These are phyloP conservation scores for Actinostola sp. DNA, from an alignment of 92 coral and sea anemone species.

Conservation along the genomic window DNA sequence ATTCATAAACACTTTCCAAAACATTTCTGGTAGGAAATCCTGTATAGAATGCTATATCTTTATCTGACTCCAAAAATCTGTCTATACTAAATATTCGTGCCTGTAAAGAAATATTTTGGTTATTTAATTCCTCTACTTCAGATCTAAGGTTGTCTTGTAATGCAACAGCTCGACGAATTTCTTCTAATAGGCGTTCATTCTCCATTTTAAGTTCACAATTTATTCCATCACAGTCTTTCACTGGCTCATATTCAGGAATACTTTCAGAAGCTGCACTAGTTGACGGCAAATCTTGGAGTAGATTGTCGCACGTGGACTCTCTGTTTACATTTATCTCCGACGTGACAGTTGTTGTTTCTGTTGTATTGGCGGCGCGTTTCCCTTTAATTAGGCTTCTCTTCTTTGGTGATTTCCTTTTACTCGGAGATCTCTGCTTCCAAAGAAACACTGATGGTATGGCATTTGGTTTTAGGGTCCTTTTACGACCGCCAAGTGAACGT, in stretches of 20 bases:
- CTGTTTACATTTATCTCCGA: not conserved
- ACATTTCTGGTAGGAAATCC: conserved; percentile 57
- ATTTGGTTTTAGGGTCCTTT: conserved; percentile 14
- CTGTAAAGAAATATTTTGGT: conserved; percentile 10
- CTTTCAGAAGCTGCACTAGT: conserved; percentile 2
- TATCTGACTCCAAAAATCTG: conserved; percentile 38
- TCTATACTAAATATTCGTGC: conserved; percentile 32
- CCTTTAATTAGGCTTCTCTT: conserved; percentile 1
- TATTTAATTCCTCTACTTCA: conserved; percentile 20
- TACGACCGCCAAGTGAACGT: conserved; percentile 39
- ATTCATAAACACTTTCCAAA: conserved; percentile 52
- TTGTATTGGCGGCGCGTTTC: conserved; percentile 5
- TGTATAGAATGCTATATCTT: conserved; percentile 55
- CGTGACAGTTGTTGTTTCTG: conserved; percentile 1
- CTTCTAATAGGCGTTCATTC: conserved; percentile 32
- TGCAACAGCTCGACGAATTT: conserved; percentile 22
- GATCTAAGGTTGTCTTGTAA: conserved; percentile 1
- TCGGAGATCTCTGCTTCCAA: conserved; percentile 43
- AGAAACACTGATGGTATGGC: conserved; percentile 49
- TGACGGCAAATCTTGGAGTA: conserved; percentile 17
- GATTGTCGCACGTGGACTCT: conserved; percentile 2
- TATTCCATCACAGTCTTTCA: conserved; percentile 19
- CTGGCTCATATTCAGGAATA: conserved; percentile 13
- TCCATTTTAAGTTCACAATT: conserved; percentile 20
- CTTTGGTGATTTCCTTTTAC: conserved; percentile 26